A percentile compares a stretch with the other conserved stretches of the same genome.
Evolutionary conservation across 1,140 invertebrate genomes (phyloP).

Genomic region (Drosophila pandora): DNA sequence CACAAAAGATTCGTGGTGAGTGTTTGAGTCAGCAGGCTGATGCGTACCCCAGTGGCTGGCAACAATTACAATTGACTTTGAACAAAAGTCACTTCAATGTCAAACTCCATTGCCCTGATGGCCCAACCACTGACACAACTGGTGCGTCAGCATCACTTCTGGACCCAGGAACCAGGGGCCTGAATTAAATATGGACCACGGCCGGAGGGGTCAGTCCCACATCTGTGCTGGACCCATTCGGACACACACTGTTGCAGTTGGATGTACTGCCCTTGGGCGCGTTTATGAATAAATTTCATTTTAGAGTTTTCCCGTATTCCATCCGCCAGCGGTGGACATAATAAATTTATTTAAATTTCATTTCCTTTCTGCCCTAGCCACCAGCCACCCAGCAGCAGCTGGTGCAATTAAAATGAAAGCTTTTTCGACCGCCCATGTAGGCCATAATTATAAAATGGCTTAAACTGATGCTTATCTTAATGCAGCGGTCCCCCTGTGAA

Average conservation of each 20-base stretch:
- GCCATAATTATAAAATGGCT: slow-evolving; percentile 80
- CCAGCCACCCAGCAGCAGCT: slow-evolving; percentile 35
- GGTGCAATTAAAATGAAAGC: slow-evolving; percentile 77
- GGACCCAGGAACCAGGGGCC: slow-evolving; percentile 11
- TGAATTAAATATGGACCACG: slow-evolving; percentile 68
- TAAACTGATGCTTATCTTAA: slow-evolving; percentile 78
- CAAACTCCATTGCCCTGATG: slow-evolving; percentile 29
- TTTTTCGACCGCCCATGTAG: slow-evolving; percentile 59
- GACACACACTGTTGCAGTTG: slow-evolving; percentile 25
- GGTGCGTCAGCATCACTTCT: slow-evolving; percentile 6
- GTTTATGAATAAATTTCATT: slow-evolving; percentile 82
- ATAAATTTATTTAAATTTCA: slow-evolving; percentile 83
- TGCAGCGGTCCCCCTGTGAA: slow-evolving; percentile 33
- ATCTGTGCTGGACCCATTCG: slow-evolving; percentile 20
- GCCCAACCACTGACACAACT: neutral
- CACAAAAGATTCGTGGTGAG: slow-evolving; percentile 11
- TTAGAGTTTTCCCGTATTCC: slow-evolving; percentile 73
- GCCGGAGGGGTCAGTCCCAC: slow-evolving; percentile 33
- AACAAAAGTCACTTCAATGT: slow-evolving; percentile 74
- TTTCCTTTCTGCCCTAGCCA: slow-evolving; percentile 39
- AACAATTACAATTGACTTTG: slow-evolving; percentile 42
- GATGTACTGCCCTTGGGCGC: slow-evolving; percentile 37
- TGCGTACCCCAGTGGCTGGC: slow-evolving; percentile 8
- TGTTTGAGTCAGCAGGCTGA: slow-evolving; percentile 17
- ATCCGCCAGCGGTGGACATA: slow-evolving; percentile 64